phyloP scores from a whole-genome alignment of 1,140 invertebrate genomes.

The Hylyphantes graminicola region DNA sequence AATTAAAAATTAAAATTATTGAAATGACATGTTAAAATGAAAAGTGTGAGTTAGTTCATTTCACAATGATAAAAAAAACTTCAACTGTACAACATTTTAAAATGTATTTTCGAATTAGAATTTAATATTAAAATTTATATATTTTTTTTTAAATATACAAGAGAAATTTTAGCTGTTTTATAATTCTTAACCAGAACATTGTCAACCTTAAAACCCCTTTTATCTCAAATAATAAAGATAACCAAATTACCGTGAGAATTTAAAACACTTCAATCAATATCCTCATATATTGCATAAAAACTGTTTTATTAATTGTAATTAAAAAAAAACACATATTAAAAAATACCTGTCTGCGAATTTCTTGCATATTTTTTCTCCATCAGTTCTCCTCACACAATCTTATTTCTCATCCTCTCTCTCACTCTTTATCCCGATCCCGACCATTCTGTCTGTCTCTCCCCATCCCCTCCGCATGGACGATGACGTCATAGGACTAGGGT shows the following conservation, averaged over 20 bases:
- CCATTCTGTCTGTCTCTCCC: background rate
- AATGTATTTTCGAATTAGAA: background rate
- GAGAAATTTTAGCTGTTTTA: background rate
- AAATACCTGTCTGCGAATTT: background rate
- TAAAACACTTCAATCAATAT: background rate
- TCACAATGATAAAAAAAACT: too few species aligned
- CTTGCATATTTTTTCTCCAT: background rate
- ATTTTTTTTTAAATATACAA: background rate
- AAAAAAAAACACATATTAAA: background rate
- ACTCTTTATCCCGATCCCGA: background rate
- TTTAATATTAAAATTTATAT: background rate
- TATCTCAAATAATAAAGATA: background rate
- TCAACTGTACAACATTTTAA: too few species aligned
- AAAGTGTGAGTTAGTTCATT: too few species aligned
- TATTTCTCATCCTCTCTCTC: background rate
- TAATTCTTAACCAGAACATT: background rate
- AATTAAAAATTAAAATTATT: too few species aligned
- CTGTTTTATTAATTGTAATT: background rate
- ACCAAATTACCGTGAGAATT: background rate
- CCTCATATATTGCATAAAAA: background rate
- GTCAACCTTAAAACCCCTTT: background rate
- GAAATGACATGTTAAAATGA: too few species aligned
- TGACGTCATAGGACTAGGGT: conserved; percentile 27
- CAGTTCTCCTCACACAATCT: background rate
- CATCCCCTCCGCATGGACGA: background rate